These are phyloP conservation scores for Terebella lapidaria DNA, from an alignment of 2,888 invertebrate species.

Conservation along the genomic window DNA sequence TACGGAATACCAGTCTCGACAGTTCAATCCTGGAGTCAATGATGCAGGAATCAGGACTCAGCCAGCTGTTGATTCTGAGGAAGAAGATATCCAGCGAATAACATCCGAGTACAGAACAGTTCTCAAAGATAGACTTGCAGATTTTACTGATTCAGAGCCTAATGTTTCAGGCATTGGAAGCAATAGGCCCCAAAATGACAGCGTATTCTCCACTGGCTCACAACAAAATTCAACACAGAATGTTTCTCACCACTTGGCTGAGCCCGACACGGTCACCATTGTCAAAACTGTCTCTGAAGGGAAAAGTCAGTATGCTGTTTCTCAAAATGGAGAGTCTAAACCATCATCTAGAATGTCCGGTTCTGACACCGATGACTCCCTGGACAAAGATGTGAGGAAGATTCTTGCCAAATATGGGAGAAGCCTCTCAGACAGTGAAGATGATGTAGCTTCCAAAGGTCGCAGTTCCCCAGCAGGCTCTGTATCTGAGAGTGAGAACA, in stretches of 20 bases:
- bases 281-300: not conserved
- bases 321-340: no score
- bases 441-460: not conserved
- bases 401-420: constrained; percentile 21
- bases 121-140: not conserved
- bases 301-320: no score
- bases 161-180: not conserved
- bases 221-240: no score
- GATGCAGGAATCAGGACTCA: not conserved
- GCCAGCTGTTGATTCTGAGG: not conserved
- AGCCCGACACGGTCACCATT: not conserved
- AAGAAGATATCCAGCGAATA: not conserved
- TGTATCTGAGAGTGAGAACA: not conserved
- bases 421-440: constrained; percentile 13
- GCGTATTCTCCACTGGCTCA: not conserved
- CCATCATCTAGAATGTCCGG: not conserved
- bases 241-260: not conserved
- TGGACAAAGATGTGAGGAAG: constrained; percentile 19
- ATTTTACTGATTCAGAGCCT: no score
- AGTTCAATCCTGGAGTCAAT: not conserved
- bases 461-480: not conserved
- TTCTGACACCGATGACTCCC: constrained; percentile 13
- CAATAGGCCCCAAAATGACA: not conserved
- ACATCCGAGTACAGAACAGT: not conserved
- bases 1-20: not conserved